phyloP scores from a whole-genome alignment of 2,888 invertebrate species.

The Amorpha juglandis region DNA sequence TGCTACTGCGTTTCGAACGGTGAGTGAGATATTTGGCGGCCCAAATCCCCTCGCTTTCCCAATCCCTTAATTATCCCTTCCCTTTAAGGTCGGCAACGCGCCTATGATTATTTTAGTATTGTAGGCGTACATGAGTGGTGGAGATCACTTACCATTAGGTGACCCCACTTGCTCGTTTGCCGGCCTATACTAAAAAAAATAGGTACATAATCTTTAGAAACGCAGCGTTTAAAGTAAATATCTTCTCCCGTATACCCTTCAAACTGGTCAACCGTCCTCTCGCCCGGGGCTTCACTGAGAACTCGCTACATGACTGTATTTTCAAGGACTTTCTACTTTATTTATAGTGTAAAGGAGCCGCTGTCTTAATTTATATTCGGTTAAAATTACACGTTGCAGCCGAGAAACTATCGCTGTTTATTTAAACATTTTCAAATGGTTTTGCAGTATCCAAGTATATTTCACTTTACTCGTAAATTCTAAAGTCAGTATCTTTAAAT shows the following conservation, averaged over 20 bases:
- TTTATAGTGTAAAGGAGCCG: conserved; percentile 26
- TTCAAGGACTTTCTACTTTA: conserved; percentile 27
- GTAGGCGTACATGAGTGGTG: too few relatives aligned
- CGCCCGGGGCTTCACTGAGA: neutral
- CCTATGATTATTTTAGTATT: too few relatives aligned
- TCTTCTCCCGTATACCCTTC: conserved; percentile 1
- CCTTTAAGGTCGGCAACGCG: too few relatives aligned
- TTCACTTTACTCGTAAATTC: too few relatives aligned
- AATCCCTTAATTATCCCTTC: too few relatives aligned
- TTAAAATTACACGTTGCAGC: conserved; percentile 22
- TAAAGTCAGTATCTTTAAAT: too few relatives aligned
- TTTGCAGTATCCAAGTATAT: neutral
- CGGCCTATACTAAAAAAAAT: too few relatives aligned
- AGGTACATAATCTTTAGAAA: neutral
- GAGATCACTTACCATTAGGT: too few relatives aligned
- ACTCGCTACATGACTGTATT: conserved; percentile 24
- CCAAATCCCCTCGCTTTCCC: too few relatives aligned
- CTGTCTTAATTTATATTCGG: conserved; percentile 23
- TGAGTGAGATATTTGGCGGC: too few relatives aligned
- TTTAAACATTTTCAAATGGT: conserved; percentile 1
- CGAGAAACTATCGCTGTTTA: neutral
- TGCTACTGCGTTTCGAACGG: too few relatives aligned
- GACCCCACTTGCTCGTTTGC: too few relatives aligned
- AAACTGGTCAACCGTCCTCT: conserved; percentile 26
- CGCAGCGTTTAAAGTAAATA: neutral